Base-by-base conservation (phyloP, 2,888 invertebrate genomes). In the Pandemis cinnamomeana region DNA sequence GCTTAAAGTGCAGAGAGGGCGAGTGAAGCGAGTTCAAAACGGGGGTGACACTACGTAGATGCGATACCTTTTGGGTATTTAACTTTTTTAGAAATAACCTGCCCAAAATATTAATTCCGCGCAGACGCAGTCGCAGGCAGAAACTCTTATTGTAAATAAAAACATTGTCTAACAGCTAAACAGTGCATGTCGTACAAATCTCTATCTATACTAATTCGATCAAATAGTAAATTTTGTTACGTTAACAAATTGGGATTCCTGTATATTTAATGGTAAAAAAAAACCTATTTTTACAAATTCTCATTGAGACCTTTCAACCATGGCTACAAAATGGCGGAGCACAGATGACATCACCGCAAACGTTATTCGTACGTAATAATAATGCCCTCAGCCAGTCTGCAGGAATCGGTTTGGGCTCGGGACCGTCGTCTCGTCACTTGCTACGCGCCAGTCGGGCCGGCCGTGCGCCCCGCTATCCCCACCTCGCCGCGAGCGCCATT, bases 321-420 rank as follows among this genome's bases (percentile, higher is more conserved):
- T 51, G 77, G 71, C 77, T 76, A 81, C 83, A 84, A 84, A 82
- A 84, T 84, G 84, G 83, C 83, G 83, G 82, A 79, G 77, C 85
- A 84, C 86, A 87, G 86, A 87, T 90, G 91, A 91, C 89, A 89
- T 90, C 90, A 91, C 82, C 85, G 80, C 75, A 77, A 71, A 79
- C 76, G 77, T 20, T 20, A 55, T 11, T 27, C 58, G 55, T 55
- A 36, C 27, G 27, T 36, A 53, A 15, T 20, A 53, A 63, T 44
- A 20, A 68, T 72, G 72, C 64, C 62, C 70, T 63, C 70, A 36
- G 36, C 42, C 7, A 46, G 62, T 83, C 80, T 78, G 75, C 77
- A 71, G 73, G 27, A 36, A 78, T 75, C 74, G 70, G 75, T 15
- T 20, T 55, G 55, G 55, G 77, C 74, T 76, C 77, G 71, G 80